Base-by-base conservation (phyloP, 2,888 invertebrate species). In the Troilus luridus region DNA sequence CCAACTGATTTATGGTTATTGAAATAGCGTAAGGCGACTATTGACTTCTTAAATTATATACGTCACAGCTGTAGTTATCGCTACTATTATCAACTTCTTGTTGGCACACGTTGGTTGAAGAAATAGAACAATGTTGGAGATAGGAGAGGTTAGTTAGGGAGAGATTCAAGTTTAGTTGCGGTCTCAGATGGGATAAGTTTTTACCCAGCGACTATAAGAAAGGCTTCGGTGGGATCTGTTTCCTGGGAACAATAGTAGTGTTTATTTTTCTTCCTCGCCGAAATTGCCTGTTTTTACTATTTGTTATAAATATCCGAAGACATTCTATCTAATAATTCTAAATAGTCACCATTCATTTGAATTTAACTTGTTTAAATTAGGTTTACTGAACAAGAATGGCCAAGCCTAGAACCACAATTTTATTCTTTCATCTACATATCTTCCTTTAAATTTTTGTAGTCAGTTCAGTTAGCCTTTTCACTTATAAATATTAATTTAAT, bases 51-150 rank as follows among this genome's bases (percentile, higher is more conserved):
- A 41, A 3, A 41, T 41, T 41, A 17, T 41, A 19, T 8, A 19
- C 27, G 27, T 19, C 17, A 77, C 27, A 24, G 17, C 41, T 17
- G 24, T 27, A 67, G 67, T 27, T 41, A 77, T 77, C 17, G 41
- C 72, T 41, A 19, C 19, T 19, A 41, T 77, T 77, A 77, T 27
- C 12, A 77, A 77, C 21, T 77, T 77, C 17, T 41, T 77, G 41
- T 8, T 1, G n/a, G 19, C 9, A 77, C 41, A 41, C 17, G 27
- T 19, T 5, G 24, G 72, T 12, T 72, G 8, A 77, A 77, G 72
- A 77, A 77, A 77, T 27, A 77, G 72, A 41, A 77, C 72, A 77
- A 77, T 77, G 72, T 41, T 77, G 72, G 41, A 77, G 72, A 77
- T 77, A 77, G 0, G 27, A 17, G 24, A 77, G 24, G 17, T 77